Evolutionary conservation across 2,113 vertebrate species (phyloP), one percentile per base, ranked within the genome.

Genomic region (Australoheros scitulus): DNA sequence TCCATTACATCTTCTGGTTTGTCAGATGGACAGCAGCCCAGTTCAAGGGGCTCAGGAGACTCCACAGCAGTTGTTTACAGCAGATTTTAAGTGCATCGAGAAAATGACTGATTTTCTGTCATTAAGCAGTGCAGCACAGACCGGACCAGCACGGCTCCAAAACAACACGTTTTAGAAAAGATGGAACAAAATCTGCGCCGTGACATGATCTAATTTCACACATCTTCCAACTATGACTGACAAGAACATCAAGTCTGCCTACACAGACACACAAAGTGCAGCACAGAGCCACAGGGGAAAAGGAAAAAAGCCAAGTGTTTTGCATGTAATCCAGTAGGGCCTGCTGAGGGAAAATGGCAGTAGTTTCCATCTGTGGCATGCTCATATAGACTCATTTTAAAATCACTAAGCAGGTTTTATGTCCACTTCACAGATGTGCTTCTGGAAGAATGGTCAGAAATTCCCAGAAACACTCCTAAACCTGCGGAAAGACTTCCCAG

Each of bases 171-270:
- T 72, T 72, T 36, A 24, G 32, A 64, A 80, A 72, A 78, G 32
- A 64, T 52, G 29, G 57, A 57, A 75, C 65, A 56, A 79, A 22
- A 58, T 22, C 50, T 20, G 75, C 22, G 15, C 18, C 14, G 36
- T 20, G 41, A 43, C 57, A 75, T 79, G 79, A 88, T 82, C 89
- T 60, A 77, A 74, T 77, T 84, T 75, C 72, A 81, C 68, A 83
- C 41, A 47, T 56, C 72, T 78, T 80, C 11, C 11, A 76, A 63
- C 56, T 38, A 43, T 18, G 36, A 34, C 77, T 84, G 58, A 74
- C 41, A 56, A 79, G 64, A 79, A 57, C 78, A 74, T 72, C 75
- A 61, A 36, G 38, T 55, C 61, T 63, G 50, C 75, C 22, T 4
- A 79, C 76, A 81, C 75, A 36, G 24, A 63, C 77, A 80, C 50